A percentile compares a stretch with the other conserved stretches of the same genome.
Conservation (phyloP, 2,888 invertebrate genomes). For the Dynastes hyllus region DNA sequence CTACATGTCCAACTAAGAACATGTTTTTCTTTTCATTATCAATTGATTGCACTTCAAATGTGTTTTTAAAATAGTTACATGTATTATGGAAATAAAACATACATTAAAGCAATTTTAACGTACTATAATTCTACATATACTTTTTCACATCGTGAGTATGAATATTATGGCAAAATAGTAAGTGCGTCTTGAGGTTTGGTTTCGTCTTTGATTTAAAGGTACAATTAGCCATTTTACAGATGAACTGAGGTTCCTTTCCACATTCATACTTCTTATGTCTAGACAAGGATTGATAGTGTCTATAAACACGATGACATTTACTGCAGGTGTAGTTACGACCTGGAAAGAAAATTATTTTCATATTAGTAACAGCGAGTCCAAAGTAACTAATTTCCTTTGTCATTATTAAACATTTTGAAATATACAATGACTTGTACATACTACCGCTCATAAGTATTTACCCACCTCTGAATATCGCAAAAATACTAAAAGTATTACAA, state of each 20-base stretch:
- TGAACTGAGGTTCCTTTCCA: slow-evolving; percentile 75
- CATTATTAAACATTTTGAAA: too few species aligned
- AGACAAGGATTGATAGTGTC: slow-evolving; percentile 75
- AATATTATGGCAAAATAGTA: slow-evolving; percentile 40
- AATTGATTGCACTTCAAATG: too few species aligned
- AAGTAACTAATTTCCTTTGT: not conserved
- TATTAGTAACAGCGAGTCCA: not conserved
- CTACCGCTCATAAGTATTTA: too few species aligned
- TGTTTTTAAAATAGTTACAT: too few species aligned
- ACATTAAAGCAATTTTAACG: not conserved
- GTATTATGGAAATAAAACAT: not conserved
- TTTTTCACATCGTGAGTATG: slow-evolving; percentile 23
- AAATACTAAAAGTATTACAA: too few species aligned
- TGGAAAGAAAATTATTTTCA: slow-evolving; percentile 11
- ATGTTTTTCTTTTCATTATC: too few species aligned
- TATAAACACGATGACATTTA: slow-evolving; percentile 65
- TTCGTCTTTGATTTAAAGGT: slow-evolving; percentile 48
- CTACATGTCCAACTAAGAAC: too few species aligned
- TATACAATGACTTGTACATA: too few species aligned
- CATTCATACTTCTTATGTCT: slow-evolving; percentile 80
- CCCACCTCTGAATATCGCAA: too few species aligned
- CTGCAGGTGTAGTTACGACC: slow-evolving; percentile 37
- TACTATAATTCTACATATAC: slow-evolving; percentile 27
- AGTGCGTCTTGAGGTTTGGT: slow-evolving; percentile 44
- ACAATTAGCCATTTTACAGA: slow-evolving; percentile 40